Conservation (phyloP, 2,888 invertebrate genomes). For the Sturmia bella region DNA sequence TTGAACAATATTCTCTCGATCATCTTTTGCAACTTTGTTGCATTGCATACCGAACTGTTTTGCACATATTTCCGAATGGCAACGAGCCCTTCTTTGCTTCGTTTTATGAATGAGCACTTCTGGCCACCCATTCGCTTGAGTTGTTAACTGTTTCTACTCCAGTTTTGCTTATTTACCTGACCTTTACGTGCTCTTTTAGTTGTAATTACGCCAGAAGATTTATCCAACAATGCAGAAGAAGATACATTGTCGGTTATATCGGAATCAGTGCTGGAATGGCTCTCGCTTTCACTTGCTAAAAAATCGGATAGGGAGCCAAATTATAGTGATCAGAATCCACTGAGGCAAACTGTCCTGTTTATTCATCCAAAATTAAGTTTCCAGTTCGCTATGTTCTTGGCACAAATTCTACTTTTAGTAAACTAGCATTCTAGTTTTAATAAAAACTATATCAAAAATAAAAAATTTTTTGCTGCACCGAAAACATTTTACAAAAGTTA, state of each 20-base stretch:
- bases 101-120: constrained; percentile 19
- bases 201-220: constrained; percentile 59
- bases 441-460: too few relatives aligned
- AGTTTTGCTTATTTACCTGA: constrained; percentile 63
- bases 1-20: constrained; percentile 56
- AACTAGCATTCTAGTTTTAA: too few relatives aligned
- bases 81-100: constrained; percentile 56
- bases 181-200: constrained; percentile 61
- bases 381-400: too few relatives aligned
- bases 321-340: too few relatives aligned
- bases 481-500: too few relatives aligned
- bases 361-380: too few relatives aligned
- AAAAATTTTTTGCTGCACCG: too few relatives aligned
- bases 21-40: constrained; percentile 52
- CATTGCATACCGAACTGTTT: constrained; percentile 61
- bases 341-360: too few relatives aligned
- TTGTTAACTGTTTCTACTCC: constrained; percentile 57
- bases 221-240: constrained; percentile 56
- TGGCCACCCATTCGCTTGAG: constrained; percentile 7
- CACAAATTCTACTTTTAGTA: too few relatives aligned
- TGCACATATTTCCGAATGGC: constrained; percentile 56
- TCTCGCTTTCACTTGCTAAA: constrained; percentile 12
- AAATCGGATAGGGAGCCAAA: too few relatives aligned
- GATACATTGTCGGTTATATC: constrained; percentile 48
- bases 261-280: constrained; percentile 47